phyloP scores from a whole-genome alignment of 1,140 invertebrate species.

The Agrilus planipennis region DNA sequence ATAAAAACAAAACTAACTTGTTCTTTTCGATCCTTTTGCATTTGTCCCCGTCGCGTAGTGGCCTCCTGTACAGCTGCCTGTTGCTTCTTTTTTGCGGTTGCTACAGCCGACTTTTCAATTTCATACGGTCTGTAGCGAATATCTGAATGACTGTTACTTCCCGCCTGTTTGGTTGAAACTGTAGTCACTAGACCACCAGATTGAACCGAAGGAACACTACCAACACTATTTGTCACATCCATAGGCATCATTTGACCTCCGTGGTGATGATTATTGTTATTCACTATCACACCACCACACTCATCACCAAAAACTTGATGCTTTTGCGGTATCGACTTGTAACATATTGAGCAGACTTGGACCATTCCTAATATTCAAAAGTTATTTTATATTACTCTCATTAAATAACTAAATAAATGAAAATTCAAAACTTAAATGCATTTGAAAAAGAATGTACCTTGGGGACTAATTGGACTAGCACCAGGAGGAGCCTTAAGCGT shows the following conservation, averaged over 20 bases:
- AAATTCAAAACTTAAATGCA: too few relatives aligned
- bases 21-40: slow-evolving; percentile 37
- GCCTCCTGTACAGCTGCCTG: slow-evolving; percentile 35
- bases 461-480: slow-evolving; percentile 70
- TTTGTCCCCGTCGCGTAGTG: slow-evolving; percentile 30
- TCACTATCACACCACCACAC: slow-evolving; percentile 20
- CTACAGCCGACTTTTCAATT: slow-evolving; percentile 44
- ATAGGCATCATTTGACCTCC: too few relatives aligned
- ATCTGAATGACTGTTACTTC: too few relatives aligned
- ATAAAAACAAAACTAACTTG: slow-evolving; percentile 4
- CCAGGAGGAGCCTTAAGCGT: slow-evolving; percentile 64
- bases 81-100: slow-evolving; percentile 37
- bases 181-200: too few relatives aligned
- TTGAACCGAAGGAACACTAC: too few relatives aligned
- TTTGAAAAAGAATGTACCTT: slow-evolving; percentile 40
- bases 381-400: too few relatives aligned
- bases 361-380: slow-evolving; percentile 61
- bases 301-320: slow-evolving; percentile 41
- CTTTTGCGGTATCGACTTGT: slow-evolving; percentile 68
- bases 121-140: slow-evolving; percentile 64
- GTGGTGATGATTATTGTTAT: too few relatives aligned
- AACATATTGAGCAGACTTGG: slow-evolving; percentile 75
- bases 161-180: too few relatives aligned
- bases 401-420: too few relatives aligned
- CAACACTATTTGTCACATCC: too few relatives aligned